Conservation (phyloP, 92 coral and sea anemone species). For the Bergia sp. region DNA sequence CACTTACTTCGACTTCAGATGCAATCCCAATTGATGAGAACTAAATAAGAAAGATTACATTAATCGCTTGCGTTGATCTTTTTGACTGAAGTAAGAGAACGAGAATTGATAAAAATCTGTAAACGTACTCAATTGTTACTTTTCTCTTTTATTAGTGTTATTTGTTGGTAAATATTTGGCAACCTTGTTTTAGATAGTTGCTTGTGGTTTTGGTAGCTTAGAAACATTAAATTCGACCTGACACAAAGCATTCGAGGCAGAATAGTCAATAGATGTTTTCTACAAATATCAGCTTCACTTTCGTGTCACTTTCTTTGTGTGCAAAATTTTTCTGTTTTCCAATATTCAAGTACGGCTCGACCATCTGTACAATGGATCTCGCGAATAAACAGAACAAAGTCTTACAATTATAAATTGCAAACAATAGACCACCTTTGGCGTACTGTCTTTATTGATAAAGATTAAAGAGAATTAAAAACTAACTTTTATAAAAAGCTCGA, state of each 20-base stretch:
- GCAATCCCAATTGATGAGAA: not conserved
- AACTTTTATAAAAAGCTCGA: not conserved
- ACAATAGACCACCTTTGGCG: conserved; percentile 30
- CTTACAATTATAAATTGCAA: conserved; percentile 12
- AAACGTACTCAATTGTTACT: conserved; percentile 42
- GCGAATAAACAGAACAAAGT: conserved; percentile 24
- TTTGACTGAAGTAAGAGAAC: conserved; percentile 6
- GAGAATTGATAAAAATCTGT: conserved; percentile 26
- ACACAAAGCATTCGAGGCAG: not conserved
- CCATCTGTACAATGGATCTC: conserved; percentile 5
- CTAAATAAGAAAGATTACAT: not conserved
- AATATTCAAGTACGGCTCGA: conserved; percentile 12
- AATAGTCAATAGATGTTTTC: conserved; percentile 6
- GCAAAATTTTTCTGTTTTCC: not conserved
- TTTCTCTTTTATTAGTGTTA: conserved; percentile 42
- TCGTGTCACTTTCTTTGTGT: conserved; percentile 25
- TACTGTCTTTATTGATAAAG: conserved; percentile 26
- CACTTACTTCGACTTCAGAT: conserved; percentile 2
- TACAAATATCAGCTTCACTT: conserved; percentile 26
- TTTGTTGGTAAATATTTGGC: conserved; percentile 33
- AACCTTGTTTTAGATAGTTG: conserved; percentile 44
- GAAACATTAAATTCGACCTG: conserved; percentile 14
- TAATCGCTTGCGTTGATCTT: conserved; percentile 18
- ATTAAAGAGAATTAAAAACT: not conserved
- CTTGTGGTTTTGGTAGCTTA: conserved; percentile 32